Percentiles rank a stretch among this genome's conserved stretches.
Evolutionary conservation across 2,113 vertebrate species (phyloP).

Genomic region (Lepisosteus oculatus): DNA sequence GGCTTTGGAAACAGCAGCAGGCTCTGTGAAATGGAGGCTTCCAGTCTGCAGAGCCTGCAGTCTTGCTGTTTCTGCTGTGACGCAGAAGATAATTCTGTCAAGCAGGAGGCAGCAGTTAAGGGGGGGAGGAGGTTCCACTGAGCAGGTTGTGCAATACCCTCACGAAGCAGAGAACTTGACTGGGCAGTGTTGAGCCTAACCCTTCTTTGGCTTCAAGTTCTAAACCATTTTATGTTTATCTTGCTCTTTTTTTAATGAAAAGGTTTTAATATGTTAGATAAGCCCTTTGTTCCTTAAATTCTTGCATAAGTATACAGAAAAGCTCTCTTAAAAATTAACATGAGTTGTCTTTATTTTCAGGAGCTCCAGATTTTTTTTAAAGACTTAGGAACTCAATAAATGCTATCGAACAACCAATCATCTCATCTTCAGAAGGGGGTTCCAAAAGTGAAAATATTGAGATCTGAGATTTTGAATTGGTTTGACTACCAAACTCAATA

Average conservation of each 20-base stretch:
- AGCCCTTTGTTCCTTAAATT: neutral
- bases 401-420: too few species aligned
- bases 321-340: too few species aligned
- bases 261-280: conserved; percentile 12
- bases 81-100: conserved; percentile 96
- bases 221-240: neutral
- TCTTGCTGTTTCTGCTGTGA: conserved; percentile 88
- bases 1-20: conserved; percentile 53
- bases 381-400: too few species aligned
- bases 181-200: conserved; percentile 25
- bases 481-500: too few species aligned
- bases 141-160: conserved; percentile 84
- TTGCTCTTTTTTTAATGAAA: conserved; percentile 1
- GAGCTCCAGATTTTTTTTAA: too few species aligned
- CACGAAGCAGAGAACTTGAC: conserved; percentile 75
- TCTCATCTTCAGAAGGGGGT: too few species aligned
- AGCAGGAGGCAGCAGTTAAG: conserved; percentile 75
- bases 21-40: conserved; percentile 80
- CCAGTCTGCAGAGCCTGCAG: conserved; percentile 75
- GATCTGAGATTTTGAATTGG: too few species aligned
- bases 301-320: neutral
- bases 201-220: conserved; percentile 11
- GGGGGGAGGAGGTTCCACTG: conserved; percentile 79
- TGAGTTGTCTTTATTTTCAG: too few species aligned
- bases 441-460: too few species aligned